Evolutionary conservation across 2,113 vertebrate species (phyloP), one percentile per base, ranked within the genome.

Genomic region (Malurus elegans): DNA sequence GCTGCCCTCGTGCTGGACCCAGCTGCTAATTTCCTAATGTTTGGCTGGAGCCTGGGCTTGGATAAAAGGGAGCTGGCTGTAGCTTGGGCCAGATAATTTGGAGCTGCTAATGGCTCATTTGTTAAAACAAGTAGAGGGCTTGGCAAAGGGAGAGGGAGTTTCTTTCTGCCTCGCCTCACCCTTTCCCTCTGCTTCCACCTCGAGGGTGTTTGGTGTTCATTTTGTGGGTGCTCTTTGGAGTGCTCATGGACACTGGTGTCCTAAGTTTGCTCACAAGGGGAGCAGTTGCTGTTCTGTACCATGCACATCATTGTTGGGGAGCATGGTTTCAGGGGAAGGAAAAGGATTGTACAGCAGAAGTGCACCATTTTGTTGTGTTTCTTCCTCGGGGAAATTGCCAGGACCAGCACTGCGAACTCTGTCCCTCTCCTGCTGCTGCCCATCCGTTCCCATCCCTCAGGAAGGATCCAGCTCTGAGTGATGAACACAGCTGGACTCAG

Each of bases 21-120:
- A 86, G 84, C 93, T 96, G 92, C 71, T 96, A 57, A 88, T 93
- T 88, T 96, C 88, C 93, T 91, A 83, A 79, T 90, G 93, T 93
- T 96, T 96, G 93, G 92, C 93, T 95, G 88, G 36, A 64, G 56
- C 34, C 24, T 36, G 53, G 51, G 69, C 40, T 95, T 90, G 79
- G 88, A 93, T 94, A 81, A 96, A 93, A 94, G 67, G 44, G 79
- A 96, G 82, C 60, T 96, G 94, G 93, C 94, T 85, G 71, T 62
- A 73, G 61, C 75, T 93, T 1, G 23, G 82, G 94, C 94, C 93
- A 96, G 67, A 96, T 96, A 83, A 96, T 97, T 95, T 96, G 88
- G 93, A 90, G 79, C 80, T 94, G 74, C 85, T 96, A 94, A 95
- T 93, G 44, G 75, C 67, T 95, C 42, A 7, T 95, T 96, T 97